Base-by-base conservation (phyloP, 37 sponge, comb jelly and placozoan species). In the Hormiphora californensis region DNA sequence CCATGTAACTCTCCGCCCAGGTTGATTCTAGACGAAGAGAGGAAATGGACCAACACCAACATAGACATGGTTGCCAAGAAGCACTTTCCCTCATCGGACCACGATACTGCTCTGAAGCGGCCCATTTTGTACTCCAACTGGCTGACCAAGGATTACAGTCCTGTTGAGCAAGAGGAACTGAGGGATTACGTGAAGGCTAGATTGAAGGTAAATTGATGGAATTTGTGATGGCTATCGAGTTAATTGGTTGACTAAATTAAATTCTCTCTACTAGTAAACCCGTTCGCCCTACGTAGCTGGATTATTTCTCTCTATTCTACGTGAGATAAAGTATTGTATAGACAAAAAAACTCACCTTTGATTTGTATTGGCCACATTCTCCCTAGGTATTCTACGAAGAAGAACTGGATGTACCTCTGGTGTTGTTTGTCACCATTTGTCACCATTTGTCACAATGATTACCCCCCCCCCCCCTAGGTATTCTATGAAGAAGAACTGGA, bases 401-500 rank as follows among this genome's bases (percentile, higher is more conserved):
- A 89, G 97, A 96, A 73, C 87, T 96, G 55, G 97, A 96, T 55
- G 93, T 96, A 17, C 94, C 93, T 19, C 89, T 96, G 32, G 97
- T 96, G 15, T 87, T 96, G 53, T 96, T 94, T 89, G 90, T 94
- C 63, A n/a, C n/a, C n/a, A n/a, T n/a, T n/a, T n/a, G n/a, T n/a
- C n/a, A n/a, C n/a, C n/a, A n/a, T n/a, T n/a, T n/a, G n/a, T n/a
- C n/a, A n/a, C n/a, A n/a, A n/a, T 57, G 3, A 57, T 30, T 57
- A 57, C n/a, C 9, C 7, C 61, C 27, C 61, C 7, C 67, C 17
- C 9, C 15, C 19, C 37, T 39, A 87, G 88, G 94, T 94, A 31
- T 96, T 96, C 89, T 96, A 96, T 53, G 97, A 96, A 63, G 97
- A 96, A 89, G 97, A 96, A 73, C 87, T 96, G 55, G 97, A 96